Evolutionary conservation across 2,113 vertebrate genomes (phyloP).

Genomic region (Ploceus nigricollis): DNA sequence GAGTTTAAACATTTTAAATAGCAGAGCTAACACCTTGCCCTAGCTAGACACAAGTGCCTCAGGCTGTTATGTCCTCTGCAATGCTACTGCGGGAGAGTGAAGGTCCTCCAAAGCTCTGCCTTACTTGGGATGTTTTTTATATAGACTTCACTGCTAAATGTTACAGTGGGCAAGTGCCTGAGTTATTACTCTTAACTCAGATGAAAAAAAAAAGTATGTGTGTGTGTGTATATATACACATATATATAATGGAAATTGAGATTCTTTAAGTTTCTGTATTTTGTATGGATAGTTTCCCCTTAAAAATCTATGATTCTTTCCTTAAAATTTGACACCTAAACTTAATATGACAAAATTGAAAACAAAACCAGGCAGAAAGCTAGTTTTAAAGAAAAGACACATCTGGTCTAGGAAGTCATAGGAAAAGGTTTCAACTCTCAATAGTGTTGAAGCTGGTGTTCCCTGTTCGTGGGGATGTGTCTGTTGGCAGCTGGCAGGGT

Average conservation of each 20-base stretch:
- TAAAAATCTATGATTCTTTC: not conserved
- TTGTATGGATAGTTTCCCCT: not conserved
- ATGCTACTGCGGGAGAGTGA: not conserved
- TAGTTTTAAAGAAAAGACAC: not conserved
- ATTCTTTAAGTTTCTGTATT: not conserved
- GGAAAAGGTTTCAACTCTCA: not conserved
- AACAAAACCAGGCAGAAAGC: not conserved
- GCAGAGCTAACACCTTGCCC: not conserved
- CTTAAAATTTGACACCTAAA: not conserved
- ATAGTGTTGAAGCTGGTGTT: fast-evolving
- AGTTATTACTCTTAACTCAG: not conserved
- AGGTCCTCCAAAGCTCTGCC: not conserved
- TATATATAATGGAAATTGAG: not conserved
- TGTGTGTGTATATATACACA: fast-evolving
- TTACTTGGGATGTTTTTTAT: not conserved
- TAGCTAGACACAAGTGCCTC: not conserved
- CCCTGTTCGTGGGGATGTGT: not conserved
- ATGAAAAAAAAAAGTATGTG: not conserved
- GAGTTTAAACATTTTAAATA: constrained; percentile 27
- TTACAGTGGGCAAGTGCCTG: not conserved
- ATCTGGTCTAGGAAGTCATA: not conserved
- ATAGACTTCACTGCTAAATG: not conserved
- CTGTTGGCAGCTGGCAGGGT: not conserved
- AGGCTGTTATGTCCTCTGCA: not conserved
- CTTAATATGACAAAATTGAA: not conserved